Evolutionary conservation across 2,888 invertebrate genomes (phyloP).

Genomic region (Colletes collaris): DNA sequence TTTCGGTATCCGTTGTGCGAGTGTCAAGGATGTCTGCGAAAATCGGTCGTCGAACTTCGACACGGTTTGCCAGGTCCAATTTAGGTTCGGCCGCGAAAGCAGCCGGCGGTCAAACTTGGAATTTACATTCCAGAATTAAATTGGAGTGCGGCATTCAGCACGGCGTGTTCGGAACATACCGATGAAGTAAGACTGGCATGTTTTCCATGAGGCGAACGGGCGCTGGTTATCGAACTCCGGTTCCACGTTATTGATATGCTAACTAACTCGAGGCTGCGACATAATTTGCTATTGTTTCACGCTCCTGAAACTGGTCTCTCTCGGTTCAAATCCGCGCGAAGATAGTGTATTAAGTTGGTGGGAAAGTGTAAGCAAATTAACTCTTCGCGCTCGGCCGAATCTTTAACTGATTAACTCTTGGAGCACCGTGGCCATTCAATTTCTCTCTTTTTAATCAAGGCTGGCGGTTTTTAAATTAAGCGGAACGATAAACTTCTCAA

Average conservation of each 20-base stretch:
- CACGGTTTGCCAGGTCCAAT: slow-evolving; percentile 32
- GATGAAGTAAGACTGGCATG: slow-evolving; percentile 45
- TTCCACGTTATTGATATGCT: slow-evolving; percentile 48
- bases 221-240: slow-evolving; percentile 35
- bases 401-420: not conserved
- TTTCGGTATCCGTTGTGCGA: not conserved
- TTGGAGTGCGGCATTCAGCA: slow-evolving; percentile 34
- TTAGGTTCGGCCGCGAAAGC: slow-evolving; percentile 31
- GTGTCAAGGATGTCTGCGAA: not conserved
- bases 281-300: slow-evolving; percentile 30
- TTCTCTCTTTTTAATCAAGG: too few species aligned
- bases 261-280: slow-evolving; percentile 31
- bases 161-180: slow-evolving; percentile 28
- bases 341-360: too few species aligned
- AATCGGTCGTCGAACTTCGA: slow-evolving; percentile 50
- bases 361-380: not conserved
- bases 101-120: slow-evolving; percentile 37
- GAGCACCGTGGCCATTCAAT: too few species aligned
- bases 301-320: not conserved
- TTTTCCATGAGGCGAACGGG: slow-evolving; percentile 32
- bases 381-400: not conserved
- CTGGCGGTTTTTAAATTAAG: too few species aligned
- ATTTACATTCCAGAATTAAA: slow-evolving; percentile 55
- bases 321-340: not conserved
- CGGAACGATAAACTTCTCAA: too few species aligned